Conservation (phyloP, 2,113 vertebrate genomes). For the Polyodon spathula region DNA sequence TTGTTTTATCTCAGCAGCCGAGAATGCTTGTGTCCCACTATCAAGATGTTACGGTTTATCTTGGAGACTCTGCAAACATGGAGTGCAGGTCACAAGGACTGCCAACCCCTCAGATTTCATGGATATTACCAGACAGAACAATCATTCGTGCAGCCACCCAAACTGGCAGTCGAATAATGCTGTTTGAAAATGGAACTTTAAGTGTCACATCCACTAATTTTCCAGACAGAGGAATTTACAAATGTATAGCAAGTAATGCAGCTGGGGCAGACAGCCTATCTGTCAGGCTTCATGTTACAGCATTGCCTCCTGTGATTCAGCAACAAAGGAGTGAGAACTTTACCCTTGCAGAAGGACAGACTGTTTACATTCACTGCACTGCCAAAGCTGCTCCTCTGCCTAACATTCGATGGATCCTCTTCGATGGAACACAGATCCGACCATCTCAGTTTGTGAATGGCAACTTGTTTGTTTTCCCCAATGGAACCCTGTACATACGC, state of each 20-base stretch:
- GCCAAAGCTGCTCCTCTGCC: conserved; percentile 64
- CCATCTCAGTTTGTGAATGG: conserved; percentile 64
- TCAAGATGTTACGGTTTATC: conserved; percentile 58
- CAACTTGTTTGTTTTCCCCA: conserved; percentile 71
- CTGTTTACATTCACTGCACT: conserved; percentile 64
- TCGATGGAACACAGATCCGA: conserved; percentile 58
- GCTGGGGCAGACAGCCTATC: conserved; percentile 67
- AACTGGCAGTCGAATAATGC: conserved; percentile 41
- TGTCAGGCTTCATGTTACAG: conserved; percentile 63
- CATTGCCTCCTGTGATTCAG: conserved; percentile 64
- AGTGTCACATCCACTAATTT: conserved; percentile 54
- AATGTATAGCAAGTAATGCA: conserved; percentile 71
- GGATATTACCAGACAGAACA: conserved; percentile 70
- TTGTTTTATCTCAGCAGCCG: conserved; percentile 60
- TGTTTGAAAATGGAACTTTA: conserved; percentile 64
- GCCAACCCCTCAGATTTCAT: conserved; percentile 66
- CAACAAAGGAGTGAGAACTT: conserved; percentile 62
- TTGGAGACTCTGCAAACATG: conserved; percentile 60
- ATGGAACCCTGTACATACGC: conserved; percentile 75
- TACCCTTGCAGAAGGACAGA: conserved; percentile 54
- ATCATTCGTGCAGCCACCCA: conserved; percentile 36
- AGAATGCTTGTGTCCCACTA: conserved; percentile 56
- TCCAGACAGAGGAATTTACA: conserved; percentile 70
- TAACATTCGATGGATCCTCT: conserved; percentile 64
- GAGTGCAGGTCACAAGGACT: conserved; percentile 66